A percentile compares a stretch with the other conserved stretches of the same genome.
Evolutionary conservation across 2,113 vertebrate genomes (phyloP).

Genomic region (Aleadryas rufinucha): DNA sequence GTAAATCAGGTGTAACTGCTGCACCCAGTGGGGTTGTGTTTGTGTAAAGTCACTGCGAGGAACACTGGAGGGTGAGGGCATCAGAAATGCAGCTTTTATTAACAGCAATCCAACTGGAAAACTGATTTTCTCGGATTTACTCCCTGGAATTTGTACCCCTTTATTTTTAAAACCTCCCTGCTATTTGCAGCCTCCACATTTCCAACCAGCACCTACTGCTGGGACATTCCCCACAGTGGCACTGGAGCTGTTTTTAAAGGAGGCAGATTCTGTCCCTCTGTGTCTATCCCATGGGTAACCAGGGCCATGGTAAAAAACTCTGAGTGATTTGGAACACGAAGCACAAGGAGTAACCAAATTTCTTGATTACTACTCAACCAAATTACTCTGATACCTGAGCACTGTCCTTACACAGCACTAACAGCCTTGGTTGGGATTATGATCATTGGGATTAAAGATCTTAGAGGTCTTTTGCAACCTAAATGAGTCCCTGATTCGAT

Average conservation of each 20-base stretch:
- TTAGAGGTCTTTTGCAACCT: neutral
- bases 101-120: neutral
- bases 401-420: neutral
- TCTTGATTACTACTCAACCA: too few relatives aligned
- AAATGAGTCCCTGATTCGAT: neutral
- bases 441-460: neutral
- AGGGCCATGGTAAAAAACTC: neutral
- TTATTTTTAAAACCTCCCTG: neutral
- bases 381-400: too few relatives aligned
- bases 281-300: neutral
- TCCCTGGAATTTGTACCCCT: neutral
- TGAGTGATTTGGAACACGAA: neutral
- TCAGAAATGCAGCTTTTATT: neutral
- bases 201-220: neutral
- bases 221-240: neutral
- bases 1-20: neutral
- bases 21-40: neutral
- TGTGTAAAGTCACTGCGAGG: neutral
- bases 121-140: neutral
- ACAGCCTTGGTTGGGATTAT: neutral
- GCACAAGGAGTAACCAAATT: neutral
- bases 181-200: neutral
- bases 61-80: neutral
- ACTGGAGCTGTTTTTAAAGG: neutral
- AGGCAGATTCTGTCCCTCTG: neutral